Base-by-base conservation (phyloP, 1,140 invertebrate species). In the Galendromus occidentalis region DNA sequence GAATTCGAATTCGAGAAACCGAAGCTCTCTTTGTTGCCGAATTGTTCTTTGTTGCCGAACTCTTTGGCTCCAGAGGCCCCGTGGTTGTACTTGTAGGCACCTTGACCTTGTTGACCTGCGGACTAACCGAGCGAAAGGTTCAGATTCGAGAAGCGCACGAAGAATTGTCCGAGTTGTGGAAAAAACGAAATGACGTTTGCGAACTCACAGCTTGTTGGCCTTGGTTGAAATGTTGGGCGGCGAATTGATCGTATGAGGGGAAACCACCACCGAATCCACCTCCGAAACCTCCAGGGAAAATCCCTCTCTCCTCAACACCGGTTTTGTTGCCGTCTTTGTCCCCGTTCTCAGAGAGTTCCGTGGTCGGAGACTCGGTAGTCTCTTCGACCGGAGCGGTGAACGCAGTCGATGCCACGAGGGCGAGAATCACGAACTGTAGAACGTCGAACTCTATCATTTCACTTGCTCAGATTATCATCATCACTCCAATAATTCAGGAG, bases 181-280 rank as follows among this genome's bases (percentile, higher is more conserved):
- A 25, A 22, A 22, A 6, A 6, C 45, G 4, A 47, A 22, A 47
- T 14, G 4, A 5, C 14, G 45, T 47, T 4, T 6, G 45, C 17
- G 18, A 4, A 59, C 51, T 47, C 20, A 59, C 51, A 5, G 25
- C 51, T 22, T 59, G 14, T 29, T 25, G 25, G 2, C 51, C 51
- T 25, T 59, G 51, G 22, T 59, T 59, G 51, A 59, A 59, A 33
- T 59, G 51, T 22, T 59, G 51, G 2, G 51, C n/a, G 25, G 51
- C 51, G 33, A 59, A 59, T 25, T 59, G 51, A 17, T 59, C 17
- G 51, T 59, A 59, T 1, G 51, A 29, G 4, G 51, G 51, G 22
- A 59, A 59, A 17, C 25, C 33, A 4, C 51, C 51, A 4, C 33
- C 33, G 22, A 59, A 59, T 14, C 51, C 51, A 5, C 51, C 51